Base-by-base conservation (phyloP, 2,888 invertebrate species). In the Nemapogon koenigi region DNA sequence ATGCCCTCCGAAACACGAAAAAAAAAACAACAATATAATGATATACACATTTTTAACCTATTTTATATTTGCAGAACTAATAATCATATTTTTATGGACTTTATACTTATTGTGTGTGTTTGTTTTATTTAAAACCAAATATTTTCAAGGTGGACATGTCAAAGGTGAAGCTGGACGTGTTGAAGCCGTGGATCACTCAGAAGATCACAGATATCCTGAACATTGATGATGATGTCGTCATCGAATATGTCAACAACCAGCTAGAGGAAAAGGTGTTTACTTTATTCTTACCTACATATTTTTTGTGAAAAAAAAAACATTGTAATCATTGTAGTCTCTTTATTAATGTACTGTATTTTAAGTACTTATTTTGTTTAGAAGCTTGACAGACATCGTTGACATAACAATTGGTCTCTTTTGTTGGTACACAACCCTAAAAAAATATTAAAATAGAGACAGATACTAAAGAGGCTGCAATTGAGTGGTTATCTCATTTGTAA, bases 151-250 rank as follows among this genome's bases (percentile, higher is more conserved):
- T 99, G 66, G 97, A 99, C 68, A 96, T 98, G 94, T 89, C 90
- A 37, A 97, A 97, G 80, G 94, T 99, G 41, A 98, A 99, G 68
- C 78, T 99, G 55, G 97, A 99, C 60, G 94, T 95, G 30, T 84
- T 99, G 56, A 97, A 98, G 62, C 99, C 99, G 46, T 99, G 99
- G 99, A 99, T 99, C 59, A 93, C 96, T 17, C 90, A 93, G 62
- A 93, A 95, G 72, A 90, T 99, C 42, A 97, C 96, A 2, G 95
- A 97, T 60, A 89, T 98, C 42, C 83, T 99, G 38, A 94, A 95
- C 53, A 93, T 97, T 71, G 99, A 99, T 75, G 99, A 99, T 68
- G 99, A 99, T 72, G 99, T 99, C 27, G 91, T 99, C 49, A 93
- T 97, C 46, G 97, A 98, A 71, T 99, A 96, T 83, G 96, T 99